A percentile compares a stretch with the other conserved stretches of the same genome.
Evolutionary conservation across 37 sponge, comb jelly and placozoan species (phyloP).

Genomic region (Beroe forskalii): DNA sequence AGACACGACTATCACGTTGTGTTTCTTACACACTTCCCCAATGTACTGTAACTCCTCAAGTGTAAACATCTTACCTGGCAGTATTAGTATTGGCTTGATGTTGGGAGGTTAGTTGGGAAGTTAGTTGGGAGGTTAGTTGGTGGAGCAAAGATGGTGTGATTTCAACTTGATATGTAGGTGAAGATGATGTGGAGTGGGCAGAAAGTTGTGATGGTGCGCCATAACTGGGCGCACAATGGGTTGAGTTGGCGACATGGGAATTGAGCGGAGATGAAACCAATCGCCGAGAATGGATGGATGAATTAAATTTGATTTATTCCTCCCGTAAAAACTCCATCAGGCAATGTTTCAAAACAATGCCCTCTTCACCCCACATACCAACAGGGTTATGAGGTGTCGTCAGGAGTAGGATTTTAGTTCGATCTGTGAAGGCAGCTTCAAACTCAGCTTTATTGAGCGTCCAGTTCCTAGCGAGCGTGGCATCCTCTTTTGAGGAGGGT

Average conservation of each 20-base stretch:
- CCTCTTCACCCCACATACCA: constrained; percentile 75
- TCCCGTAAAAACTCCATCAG: no score
- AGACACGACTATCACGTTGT: constrained; percentile 87
- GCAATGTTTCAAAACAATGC: no score
- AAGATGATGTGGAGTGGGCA: background rate
- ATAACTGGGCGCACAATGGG: no score
- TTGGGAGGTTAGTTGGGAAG: background rate
- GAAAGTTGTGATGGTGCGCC: no score
- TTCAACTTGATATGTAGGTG: background rate
- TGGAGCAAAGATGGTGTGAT: background rate
- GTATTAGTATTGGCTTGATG: no score
- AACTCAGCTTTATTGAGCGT: constrained; percentile 81
- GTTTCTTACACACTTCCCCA: constrained; percentile 84
- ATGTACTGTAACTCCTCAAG: constrained; percentile 83
- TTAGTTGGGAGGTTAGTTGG: background rate
- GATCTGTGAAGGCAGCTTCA: constrained; percentile 76
- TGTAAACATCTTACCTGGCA: constrained; percentile 72
- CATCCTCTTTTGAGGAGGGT: constrained; percentile 21
- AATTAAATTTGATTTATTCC: no score
- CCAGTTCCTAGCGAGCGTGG: constrained; percentile 71
- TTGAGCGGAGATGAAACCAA: no score
- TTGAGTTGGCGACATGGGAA: no score
- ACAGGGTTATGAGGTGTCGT: constrained; percentile 93
- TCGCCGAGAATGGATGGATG: no score
- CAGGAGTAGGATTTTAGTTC: constrained; percentile 87